phyloP scores from a whole-genome alignment of 2,888 invertebrate genomes.

The Amphipyra berbera region DNA sequence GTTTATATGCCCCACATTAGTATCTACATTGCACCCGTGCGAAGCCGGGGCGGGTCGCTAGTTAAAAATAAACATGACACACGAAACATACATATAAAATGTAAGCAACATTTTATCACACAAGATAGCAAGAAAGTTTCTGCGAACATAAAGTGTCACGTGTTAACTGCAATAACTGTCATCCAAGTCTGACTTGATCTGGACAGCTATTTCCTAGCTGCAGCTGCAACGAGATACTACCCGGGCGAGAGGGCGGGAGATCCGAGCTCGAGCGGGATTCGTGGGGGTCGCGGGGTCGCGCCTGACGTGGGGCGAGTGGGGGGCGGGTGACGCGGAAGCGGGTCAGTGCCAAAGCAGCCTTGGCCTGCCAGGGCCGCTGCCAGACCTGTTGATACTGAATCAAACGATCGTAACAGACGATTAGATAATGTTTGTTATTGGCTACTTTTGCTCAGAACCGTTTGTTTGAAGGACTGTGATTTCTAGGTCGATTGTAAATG shows the following conservation, averaged over 20 bases:
- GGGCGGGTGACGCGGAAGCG: conserved; percentile 64
- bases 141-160: background rate
- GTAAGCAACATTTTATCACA: background rate
- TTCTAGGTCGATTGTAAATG: conserved; percentile 10
- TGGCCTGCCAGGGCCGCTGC: conserved; percentile 65
- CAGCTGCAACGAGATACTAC: conserved; percentile 54
- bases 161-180: conserved; percentile 15
- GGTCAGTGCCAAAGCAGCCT: conserved; percentile 82
- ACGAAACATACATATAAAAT: background rate
- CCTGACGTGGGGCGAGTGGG: conserved; percentile 10
- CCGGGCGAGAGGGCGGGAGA: conserved; percentile 51
- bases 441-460: conserved; percentile 20
- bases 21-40: too few species aligned
- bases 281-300: conserved; percentile 30
- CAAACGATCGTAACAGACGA: conserved; percentile 47
- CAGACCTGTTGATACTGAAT: conserved; percentile 78
- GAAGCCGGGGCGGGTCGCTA: too few species aligned
- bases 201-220: conserved; percentile 49
- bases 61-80: background rate
- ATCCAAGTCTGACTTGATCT: conserved; percentile 15
- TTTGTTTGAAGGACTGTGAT: conserved; percentile 24
- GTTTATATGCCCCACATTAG: too few species aligned
- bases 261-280: conserved; percentile 36
- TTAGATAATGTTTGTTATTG: conserved; percentile 50
- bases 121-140: background rate